phyloP scores from a whole-genome alignment of 2,797 vertebrate species.

The Garrulus glandarius region DNA sequence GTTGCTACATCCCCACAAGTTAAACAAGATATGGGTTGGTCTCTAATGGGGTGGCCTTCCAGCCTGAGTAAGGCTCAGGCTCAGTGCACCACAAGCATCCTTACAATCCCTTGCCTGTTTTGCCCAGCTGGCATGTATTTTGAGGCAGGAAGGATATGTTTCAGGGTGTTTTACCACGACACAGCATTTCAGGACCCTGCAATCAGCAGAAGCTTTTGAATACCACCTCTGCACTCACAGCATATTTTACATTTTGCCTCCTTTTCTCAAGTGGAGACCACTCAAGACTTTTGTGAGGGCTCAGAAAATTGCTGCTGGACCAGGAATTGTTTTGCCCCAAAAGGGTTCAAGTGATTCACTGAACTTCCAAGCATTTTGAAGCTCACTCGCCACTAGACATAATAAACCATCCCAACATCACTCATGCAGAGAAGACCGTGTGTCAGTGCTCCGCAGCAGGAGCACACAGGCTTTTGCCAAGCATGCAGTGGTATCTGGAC shows the following conservation, averaged over 20 bases:
- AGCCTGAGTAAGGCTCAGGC: background rate
- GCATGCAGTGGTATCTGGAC: background rate
- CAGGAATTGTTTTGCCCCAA: background rate
- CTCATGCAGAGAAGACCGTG: background rate
- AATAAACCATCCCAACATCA: background rate
- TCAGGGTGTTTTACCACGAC: background rate
- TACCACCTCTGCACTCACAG: accelerated
- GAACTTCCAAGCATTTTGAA: background rate
- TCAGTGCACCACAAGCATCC: background rate
- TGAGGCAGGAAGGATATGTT: background rate
- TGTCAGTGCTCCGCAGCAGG: background rate
- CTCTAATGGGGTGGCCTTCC: accelerated
- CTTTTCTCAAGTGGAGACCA: background rate
- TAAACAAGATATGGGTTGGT: background rate
- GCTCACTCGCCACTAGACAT: background rate
- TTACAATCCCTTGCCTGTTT: background rate
- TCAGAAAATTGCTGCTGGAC: background rate
- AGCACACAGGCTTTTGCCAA: background rate
- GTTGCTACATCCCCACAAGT: background rate
- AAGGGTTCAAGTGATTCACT: background rate
- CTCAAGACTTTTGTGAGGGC: background rate
- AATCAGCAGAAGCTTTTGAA: background rate
- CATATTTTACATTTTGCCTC: background rate
- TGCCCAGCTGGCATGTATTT: background rate
- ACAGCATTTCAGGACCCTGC: background rate